phyloP scores from a whole-genome alignment of 2,888 invertebrate species.

The Chrysolina oricalcia region DNA sequence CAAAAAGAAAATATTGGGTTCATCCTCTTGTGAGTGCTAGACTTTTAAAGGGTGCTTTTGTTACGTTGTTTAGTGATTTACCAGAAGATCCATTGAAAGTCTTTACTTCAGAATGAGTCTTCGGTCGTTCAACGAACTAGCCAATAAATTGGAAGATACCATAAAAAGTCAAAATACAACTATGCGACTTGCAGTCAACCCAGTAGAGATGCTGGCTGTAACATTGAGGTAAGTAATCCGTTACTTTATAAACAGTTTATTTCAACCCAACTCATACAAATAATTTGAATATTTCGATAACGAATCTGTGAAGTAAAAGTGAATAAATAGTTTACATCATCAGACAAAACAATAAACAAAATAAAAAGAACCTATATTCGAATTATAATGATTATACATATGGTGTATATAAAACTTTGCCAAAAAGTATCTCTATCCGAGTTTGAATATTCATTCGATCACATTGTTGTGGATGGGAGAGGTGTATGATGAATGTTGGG shows the following conservation, averaged over 20 bases:
- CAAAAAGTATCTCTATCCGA: no score
- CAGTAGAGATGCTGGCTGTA: conserved; percentile 17
- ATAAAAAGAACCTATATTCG: no score
- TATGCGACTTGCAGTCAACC: conserved; percentile 10
- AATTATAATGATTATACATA: background rate
- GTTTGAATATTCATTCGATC: background rate
- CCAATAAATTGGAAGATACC: conserved; percentile 8
- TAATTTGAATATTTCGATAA: no score
- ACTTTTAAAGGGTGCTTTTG: conserved; percentile 8
- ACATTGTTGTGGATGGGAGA: conserved; percentile 4
- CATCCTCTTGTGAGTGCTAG: conserved; percentile 14
- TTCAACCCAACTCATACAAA: conserved; percentile 7
- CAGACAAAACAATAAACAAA: background rate
- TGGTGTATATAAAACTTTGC: no score
- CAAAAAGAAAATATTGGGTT: conserved; percentile 6
- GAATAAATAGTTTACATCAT: background rate
- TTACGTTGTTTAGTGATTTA: conserved; percentile 8
- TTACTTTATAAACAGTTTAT: conserved; percentile 12
- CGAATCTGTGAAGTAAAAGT: background rate
- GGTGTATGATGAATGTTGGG: conserved; percentile 5
- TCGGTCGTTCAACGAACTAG: conserved; percentile 15
- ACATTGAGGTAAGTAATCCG: conserved; percentile 9
- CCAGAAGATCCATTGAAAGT: conserved; percentile 1
- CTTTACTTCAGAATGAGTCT: conserved; percentile 10
- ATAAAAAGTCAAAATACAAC: conserved; percentile 7